Evolutionary conservation across 1,140 invertebrate species (phyloP), one percentile per base, ranked within the genome.

Genomic region (Zophobas morio): DNA sequence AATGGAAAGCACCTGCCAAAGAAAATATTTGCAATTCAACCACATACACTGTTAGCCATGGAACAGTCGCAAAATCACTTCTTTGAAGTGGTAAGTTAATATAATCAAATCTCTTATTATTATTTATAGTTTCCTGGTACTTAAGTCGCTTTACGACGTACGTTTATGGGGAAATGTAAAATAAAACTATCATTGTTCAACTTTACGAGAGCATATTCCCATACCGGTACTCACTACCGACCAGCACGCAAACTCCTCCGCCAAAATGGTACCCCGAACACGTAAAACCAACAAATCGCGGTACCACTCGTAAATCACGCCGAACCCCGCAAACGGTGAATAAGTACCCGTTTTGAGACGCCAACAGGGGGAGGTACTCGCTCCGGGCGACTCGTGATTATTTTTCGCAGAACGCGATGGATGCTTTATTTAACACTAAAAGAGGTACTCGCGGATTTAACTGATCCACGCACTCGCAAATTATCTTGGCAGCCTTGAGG

Each of bases 401-500:
- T 46, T 66, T 46, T 66, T 46, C 60, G 40, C 36, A n/a, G 60
- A 66, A 66, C 40, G 37, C 70, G 51, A 56, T 51, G 51, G 47
- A 51, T 47, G 35, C 37, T 51, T 71, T 71, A 71, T 71, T 71
- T 71, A 71, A 53, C 70, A 34, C 70, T 36, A 40, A 51, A 72
- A 72, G 47, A 51, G 34, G 70, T 35, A 37, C 34, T 72, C 8
- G 51, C n/a, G 37, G 46, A 53, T 72, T 72, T 72, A 72, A 72
- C 70, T 72, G 70, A 72, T 72, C 70, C 70, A 72, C 70, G 70
- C 70, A 56, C 47, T 51, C 35, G 70, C 70, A 72, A 72, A 72
- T 72, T 72, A 72, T 56, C 47, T 56, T 32, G 33, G 34, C 35
- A 51, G 70, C 70, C 51, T 72, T 72, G 51, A 56, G 70, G 47